Percentiles rank a stretch among this genome's conserved stretches.
These are phyloP conservation scores for Drosophila dives DNA, from an alignment of 2,888 invertebrate genomes.

Conservation along the genomic window DNA sequence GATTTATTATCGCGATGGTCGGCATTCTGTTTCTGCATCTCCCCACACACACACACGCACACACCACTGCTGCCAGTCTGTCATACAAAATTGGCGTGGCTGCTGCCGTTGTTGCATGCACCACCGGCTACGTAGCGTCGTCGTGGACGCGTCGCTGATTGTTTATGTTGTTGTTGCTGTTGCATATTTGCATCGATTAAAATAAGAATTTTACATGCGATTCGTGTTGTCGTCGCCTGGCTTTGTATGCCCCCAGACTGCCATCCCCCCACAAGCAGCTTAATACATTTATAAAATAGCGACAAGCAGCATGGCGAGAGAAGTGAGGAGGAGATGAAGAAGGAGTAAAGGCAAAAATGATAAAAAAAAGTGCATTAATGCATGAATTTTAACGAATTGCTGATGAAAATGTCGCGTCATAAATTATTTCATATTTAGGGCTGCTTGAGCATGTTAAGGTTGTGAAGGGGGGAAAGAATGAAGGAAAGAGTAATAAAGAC, in stretches of 20 bases:
- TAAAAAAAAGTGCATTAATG: conserved; percentile 59
- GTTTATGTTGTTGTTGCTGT: conserved; percentile 32
- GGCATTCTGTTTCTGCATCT: conserved; percentile 46
- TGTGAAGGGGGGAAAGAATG: background rate
- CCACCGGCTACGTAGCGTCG: conserved; percentile 48
- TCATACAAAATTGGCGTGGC: conserved; percentile 65
- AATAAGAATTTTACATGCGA: conserved; percentile 81
- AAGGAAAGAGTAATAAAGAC: conserved; percentile 9
- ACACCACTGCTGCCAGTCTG: conserved; percentile 28
- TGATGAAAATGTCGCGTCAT: conserved; percentile 83
- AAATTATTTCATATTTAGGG: conserved; percentile 82
- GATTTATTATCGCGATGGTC: conserved; percentile 79
- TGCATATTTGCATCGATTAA: conserved; percentile 82
- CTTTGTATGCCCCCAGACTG: conserved; percentile 66
- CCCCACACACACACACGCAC: conserved; percentile 24
- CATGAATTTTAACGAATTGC: conserved; percentile 82
- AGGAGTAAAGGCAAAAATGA: conserved; percentile 52
- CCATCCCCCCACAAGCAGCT: conserved; percentile 47
- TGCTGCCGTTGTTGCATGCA: conserved; percentile 69
- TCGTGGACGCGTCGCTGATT: conserved; percentile 33
- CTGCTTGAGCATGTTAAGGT: background rate
- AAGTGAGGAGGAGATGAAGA: conserved; percentile 12
- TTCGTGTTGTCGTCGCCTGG: conserved; percentile 81
- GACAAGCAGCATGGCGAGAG: conserved; percentile 35
- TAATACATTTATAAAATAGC: conserved; percentile 77